Base-by-base conservation (phyloP, 2,797 vertebrate species). In the Muscicapa comitata region DNA sequence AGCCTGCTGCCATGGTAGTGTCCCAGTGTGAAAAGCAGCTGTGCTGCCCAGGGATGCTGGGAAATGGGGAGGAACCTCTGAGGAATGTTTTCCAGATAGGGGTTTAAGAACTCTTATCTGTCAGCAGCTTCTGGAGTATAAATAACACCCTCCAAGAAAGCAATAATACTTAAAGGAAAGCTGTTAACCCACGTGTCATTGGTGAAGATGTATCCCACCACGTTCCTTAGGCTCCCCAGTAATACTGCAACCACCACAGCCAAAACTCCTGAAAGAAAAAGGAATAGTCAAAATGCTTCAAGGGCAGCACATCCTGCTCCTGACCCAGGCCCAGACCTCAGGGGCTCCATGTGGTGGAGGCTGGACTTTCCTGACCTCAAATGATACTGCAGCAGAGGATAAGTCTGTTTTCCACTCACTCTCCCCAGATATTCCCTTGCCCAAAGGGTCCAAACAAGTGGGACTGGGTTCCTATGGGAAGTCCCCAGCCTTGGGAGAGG, bases 131-230 rank as follows among this genome's bases (percentile, higher is more conserved):
- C 63, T 54, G 31, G 75, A 28, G 16, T 42, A 50, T 8, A 45
- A 61, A 47, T n/a, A 66, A 11, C 33, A 48, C 18, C 54, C 31
- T 42, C 45, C 20, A 29, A 20, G 14, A 51, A 63, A 14, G 47
- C 15, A 75, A 3, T 8, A 50, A 12, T 5, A 20, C 17, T 51
- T 16, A 20, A 47, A 71, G 67, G 31, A 9, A 85, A 81, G 47
- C n/a, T 42, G 63, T 70, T 28, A 74, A 97, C 98, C 61, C 83
- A 98, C 98, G 45, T 75, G 85, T 98, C 98, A 0, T 51, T 94
- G 26, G 98, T 98, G 79, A 98, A 98, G 89, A 98, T 93, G 45
- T 97, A 98, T 72, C 95, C 97, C 38, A 98, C 94, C 63, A 97
- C 89, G 0, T 96, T 55, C 88, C 97, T 98, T 5, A 97, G 45